phyloP scores from a whole-genome alignment of 2,888 invertebrate species.

The Trypoxylon attenuatum region DNA sequence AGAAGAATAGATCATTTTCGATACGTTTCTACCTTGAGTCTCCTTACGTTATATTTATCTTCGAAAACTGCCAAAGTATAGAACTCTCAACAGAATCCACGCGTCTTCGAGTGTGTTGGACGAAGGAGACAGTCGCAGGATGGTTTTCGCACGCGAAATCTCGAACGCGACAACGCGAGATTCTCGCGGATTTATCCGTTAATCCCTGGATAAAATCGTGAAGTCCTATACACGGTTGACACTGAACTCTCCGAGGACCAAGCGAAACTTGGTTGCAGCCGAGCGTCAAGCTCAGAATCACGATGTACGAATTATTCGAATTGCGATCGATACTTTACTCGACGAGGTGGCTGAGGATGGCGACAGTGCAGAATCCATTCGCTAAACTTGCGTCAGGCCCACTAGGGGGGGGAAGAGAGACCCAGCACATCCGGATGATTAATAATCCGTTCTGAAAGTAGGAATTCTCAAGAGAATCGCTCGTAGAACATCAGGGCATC shows the following conservation, averaged over 20 bases:
- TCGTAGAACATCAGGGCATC: conserved; percentile 45
- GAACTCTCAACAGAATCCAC: no score
- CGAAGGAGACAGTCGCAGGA: no score
- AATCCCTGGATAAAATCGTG: neutral
- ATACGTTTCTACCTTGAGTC: no score
- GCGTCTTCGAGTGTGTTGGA: no score
- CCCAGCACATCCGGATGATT: conserved; percentile 45
- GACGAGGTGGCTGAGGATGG: no score
- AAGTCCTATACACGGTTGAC: neutral
- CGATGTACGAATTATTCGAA: neutral
- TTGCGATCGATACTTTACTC: no score
- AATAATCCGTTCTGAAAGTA: conserved; percentile 49
- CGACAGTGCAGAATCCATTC: conserved; percentile 43
- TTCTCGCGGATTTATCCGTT: neutral
- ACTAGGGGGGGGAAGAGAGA: conserved; percentile 26
- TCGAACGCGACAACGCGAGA: neutral
- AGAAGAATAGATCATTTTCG: no score
- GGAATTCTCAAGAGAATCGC: conserved; percentile 41
- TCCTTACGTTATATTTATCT: no score
- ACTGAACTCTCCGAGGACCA: neutral
- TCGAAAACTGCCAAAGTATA: no score
- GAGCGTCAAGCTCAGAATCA: neutral
- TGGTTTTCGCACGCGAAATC: no score
- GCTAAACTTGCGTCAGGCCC: conserved; percentile 41
- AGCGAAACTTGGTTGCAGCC: neutral